A percentile compares a stretch with the other conserved stretches of the same genome.
Conservation (phyloP, 1,140 invertebrate species). For the Ostrea denselamellosa region DNA sequence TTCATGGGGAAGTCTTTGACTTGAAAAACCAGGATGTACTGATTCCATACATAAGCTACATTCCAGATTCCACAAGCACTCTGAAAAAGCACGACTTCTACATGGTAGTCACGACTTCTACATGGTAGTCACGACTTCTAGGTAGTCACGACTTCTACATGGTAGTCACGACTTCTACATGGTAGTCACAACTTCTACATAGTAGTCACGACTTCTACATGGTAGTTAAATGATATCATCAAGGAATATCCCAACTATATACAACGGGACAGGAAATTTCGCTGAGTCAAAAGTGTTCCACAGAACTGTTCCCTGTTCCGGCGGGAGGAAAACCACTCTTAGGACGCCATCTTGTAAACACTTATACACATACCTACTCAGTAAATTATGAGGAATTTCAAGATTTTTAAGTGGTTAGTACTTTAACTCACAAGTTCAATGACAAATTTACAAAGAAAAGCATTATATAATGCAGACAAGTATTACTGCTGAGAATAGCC, state of each 20-base stretch:
- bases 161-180: neutral
- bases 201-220: neutral
- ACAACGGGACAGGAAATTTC: neutral
- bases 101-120: neutral
- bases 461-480: neutral
- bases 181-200: neutral
- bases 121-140: too few relatives aligned
- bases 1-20: neutral
- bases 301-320: neutral
- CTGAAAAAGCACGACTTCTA: neutral
- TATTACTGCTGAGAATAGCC: too few relatives aligned
- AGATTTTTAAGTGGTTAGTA: slow-evolving; percentile 28
- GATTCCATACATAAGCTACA: neutral
- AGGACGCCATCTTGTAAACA: neutral
- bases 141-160: neutral
- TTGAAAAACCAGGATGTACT: neutral
- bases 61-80: neutral
- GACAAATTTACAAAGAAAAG: neutral
- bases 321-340: neutral
- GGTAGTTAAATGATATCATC: neutral
- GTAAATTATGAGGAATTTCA: neutral
- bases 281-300: neutral
- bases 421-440: slow-evolving; percentile 8
- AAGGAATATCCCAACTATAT: neutral
- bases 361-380: neutral